Evolutionary conservation across 2,797 vertebrate species (phyloP), one percentile per base, ranked within the genome.

Genomic region (Peromyscus melanophrys): DNA sequence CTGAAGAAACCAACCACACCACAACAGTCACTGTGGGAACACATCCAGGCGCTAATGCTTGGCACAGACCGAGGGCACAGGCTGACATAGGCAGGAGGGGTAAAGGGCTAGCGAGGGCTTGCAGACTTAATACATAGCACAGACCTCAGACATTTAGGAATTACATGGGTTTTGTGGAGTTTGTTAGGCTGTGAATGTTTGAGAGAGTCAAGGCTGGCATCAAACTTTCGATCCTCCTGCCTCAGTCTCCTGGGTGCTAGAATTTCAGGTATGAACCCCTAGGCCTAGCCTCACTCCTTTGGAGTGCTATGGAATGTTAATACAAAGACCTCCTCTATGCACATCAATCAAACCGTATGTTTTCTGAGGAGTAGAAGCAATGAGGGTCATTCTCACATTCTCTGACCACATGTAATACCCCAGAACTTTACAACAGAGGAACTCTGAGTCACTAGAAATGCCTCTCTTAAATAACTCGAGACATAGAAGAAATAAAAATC

Each of bases 401-500:
- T 92, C 73, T 65, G 73, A 94, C 61, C 2, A 57, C 86, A 89
- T 67, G 78, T 63, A 57, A 93, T 95, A 91, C 59, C 67, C 12
- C 86, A 94, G 94, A 93, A 94, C 95, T 76, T 96, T 80, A 78
- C 85, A 91, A 91, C 77, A 96, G 40, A 83, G 71, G 63, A 89
- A 59, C 84, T 84, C 81, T 19, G 6, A 73, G 83, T 92, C 52
- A 90, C 46, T 75, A 91, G 86, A 92, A 90, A 96, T 89, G 49
- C 96, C 82, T 29, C 89, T 94, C 31, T 96, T 92, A 84, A 94
- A 84, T 87, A 94, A 94, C 71, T 85, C 67, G 67, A 97, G 83
- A 94, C 55, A 90, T 90, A 95, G n/a, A 92, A 92, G n/a, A 94
- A 81, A 92, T 49, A 59, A 92, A 96, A 96, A 43, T 52, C 85